These are phyloP conservation scores for Pristionchus arcanus DNA, from an alignment of 2,888 invertebrate species.

Conservation along the genomic window DNA sequence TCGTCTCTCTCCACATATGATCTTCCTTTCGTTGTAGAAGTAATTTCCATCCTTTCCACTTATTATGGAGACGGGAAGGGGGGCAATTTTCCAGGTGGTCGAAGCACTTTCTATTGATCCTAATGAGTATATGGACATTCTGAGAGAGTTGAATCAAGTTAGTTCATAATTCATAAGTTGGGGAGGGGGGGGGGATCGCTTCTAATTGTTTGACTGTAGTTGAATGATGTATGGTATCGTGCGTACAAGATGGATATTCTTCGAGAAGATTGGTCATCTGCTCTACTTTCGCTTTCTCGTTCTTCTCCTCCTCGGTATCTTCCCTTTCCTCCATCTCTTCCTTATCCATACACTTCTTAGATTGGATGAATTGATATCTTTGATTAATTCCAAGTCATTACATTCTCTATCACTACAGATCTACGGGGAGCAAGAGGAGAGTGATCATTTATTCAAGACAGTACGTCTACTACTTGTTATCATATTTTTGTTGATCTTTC, in stretches of 20 bases:
- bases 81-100: slow-evolving; percentile 20
- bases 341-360: background rate
- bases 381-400: background rate
- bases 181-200: background rate
- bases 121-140: slow-evolving; percentile 51
- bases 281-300: background rate
- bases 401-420: slow-evolving; percentile 18
- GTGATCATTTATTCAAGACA: background rate
- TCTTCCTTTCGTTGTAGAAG: slow-evolving; percentile 52
- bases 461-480: background rate
- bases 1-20: slow-evolving; percentile 45
- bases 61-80: background rate
- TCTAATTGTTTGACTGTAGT: background rate
- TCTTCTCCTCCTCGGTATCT: background rate
- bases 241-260: slow-evolving; percentile 42
- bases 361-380: slow-evolving; percentile 17
- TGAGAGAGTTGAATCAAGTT: slow-evolving; percentile 44
- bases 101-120: slow-evolving; percentile 52
- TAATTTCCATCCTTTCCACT: background rate
- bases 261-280: slow-evolving; percentile 30
- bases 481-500: background rate
- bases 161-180: background rate
- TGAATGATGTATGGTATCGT: slow-evolving; percentile 36
- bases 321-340: background rate
- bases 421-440: background rate